phyloP scores from a whole-genome alignment of 2,113 vertebrate genomes.

The Ceuthmochares aereus region DNA sequence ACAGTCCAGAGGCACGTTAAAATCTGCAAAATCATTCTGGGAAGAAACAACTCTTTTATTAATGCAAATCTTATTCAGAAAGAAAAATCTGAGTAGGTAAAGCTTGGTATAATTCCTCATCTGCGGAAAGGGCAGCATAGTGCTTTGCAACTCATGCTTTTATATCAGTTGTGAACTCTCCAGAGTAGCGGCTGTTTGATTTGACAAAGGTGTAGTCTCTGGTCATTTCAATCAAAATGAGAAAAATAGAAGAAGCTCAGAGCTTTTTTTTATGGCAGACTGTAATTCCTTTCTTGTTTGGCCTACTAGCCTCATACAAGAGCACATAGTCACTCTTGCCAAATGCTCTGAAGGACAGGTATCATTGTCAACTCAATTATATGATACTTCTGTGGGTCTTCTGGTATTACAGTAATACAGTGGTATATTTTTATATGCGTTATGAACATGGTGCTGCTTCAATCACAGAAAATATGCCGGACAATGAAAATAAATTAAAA shows the following conservation, averaged over 20 bases:
- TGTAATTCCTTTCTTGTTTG: not conserved
- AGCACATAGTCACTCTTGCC: not conserved
- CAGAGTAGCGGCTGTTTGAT: not conserved
- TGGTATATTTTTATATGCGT: not conserved
- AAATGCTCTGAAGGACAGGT: not conserved
- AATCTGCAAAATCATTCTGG: not conserved
- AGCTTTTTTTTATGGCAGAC: not conserved
- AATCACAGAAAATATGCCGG: not conserved
- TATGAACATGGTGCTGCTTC: not conserved
- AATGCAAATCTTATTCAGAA: not conserved
- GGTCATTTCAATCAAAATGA: not conserved
- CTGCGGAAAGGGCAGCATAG: not conserved
- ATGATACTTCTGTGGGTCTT: not conserved
- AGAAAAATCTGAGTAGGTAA: not conserved
- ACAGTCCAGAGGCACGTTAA: not conserved
- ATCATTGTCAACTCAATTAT: not conserved
- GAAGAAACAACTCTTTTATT: not conserved
- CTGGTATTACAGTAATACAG: not conserved
- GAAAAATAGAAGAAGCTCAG: not conserved
- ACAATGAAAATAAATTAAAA: not conserved
- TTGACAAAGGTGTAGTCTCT: not conserved
- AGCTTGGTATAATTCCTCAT: not conserved
- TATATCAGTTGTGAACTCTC: not conserved
- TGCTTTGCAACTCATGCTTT: not conserved
- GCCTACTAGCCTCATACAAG: not conserved